Evolutionary conservation across 2,888 invertebrate species (phyloP), one percentile per base, ranked within the genome.

Genomic region (Vannuccia rotundouncinata): DNA sequence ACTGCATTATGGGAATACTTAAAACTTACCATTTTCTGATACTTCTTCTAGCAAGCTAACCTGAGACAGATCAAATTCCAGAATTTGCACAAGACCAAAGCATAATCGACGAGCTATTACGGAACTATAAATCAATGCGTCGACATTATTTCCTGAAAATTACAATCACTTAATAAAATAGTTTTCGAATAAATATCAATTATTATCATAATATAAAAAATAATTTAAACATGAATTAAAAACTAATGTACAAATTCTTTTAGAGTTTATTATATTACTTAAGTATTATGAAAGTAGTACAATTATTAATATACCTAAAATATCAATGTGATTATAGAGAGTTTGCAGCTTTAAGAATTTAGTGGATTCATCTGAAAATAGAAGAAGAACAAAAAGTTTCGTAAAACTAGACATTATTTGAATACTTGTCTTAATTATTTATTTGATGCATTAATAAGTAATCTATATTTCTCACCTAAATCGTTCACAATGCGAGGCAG

Each of bases 31-130:
- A 13, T 5, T 22, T 5, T 66, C 66, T 5, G 22, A 5, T 13
- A 66, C 25, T 22, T 66, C 66, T 66, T 66, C 66, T 27, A 66
- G 25, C 66, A 66, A 22, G 22, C 66, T 66, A 66, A 66, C 66
- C 25, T 66, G 66, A 22, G 66, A 66, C 2, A 66, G 66, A 66
- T 66, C 66, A 22, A 66, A 66, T 22, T 66, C 66, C 2, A 66
- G 66, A 66, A 66, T 66, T 66, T 66, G 66, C 25, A 66, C 66
- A 2, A 66, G 25, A 13, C 66, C 66, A 66, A 66, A 66, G 22
- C 66, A 66, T 22, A 66, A 27, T 66, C 66, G 13, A 22, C 66
- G 66, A 66, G 66, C 66, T 13, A 66, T 17, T 66, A 27, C 25
- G 22, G 66, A 66, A 27, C 66, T 66, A 66, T 66, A 66, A 27